These are phyloP conservation scores for Ptiloglossa arizonensis DNA, from an alignment of 1,140 invertebrate species.

Conservation along the genomic window DNA sequence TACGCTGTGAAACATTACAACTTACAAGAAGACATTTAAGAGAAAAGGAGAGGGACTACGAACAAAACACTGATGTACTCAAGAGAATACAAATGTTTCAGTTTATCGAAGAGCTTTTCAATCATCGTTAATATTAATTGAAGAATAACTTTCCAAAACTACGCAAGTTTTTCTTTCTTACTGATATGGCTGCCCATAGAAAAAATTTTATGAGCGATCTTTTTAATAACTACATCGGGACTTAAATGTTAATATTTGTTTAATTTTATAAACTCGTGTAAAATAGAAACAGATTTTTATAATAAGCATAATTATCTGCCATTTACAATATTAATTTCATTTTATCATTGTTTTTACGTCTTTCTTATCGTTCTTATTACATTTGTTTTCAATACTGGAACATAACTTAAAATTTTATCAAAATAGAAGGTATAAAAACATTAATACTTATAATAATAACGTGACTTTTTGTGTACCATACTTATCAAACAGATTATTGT, in stretches of 20 bases:
- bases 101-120: neutral
- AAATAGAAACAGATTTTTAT: neutral
- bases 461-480: neutral
- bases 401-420: conserved; percentile 7
- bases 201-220: neutral
- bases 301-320: neutral
- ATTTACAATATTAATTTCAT: neutral
- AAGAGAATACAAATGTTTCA: neutral
- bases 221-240: neutral
- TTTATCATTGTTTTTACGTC: neutral
- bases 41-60: neutral
- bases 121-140: conserved; percentile 10
- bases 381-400: conserved; percentile 8
- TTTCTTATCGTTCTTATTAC: conserved; percentile 5
- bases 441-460: neutral
- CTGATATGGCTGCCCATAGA: neutral
- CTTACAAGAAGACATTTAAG: neutral
- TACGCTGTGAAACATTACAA: neutral
- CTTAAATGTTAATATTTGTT: neutral
- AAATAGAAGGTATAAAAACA: conserved; percentile 3
- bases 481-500: conserved; percentile 8
- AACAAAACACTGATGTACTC: neutral
- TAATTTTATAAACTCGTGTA: neutral
- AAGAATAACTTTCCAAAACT: conserved; percentile 4
- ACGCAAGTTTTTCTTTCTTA: neutral